A percentile compares a stretch with the other conserved stretches of the same genome.
phyloP scores from a whole-genome alignment of 2,888 invertebrate species.

The Suillia variegata region DNA sequence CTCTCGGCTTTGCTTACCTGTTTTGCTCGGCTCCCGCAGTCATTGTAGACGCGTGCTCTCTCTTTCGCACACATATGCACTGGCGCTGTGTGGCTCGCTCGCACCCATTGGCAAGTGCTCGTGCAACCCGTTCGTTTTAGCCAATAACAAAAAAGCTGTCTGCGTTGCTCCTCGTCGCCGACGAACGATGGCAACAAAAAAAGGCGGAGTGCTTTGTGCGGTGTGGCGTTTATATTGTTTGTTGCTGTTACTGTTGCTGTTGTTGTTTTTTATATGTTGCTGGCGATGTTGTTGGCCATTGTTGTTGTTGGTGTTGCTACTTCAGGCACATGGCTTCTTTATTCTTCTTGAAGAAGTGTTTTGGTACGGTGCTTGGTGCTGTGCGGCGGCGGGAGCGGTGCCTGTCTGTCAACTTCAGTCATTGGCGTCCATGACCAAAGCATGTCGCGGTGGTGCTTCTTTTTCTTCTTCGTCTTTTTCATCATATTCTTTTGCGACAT shows the following conservation, averaged over 20 bases:
- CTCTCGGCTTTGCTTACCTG: too few relatives aligned
- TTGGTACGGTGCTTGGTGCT: constrained; percentile 3
- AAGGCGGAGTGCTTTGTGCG: constrained; percentile 42
- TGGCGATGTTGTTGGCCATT: constrained; percentile 5
- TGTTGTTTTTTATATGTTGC: constrained; percentile 9
- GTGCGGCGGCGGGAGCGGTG: not conserved
- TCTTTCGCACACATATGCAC: too few relatives aligned
- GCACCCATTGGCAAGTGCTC: constrained; percentile 6
- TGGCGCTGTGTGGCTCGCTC: too few relatives aligned
- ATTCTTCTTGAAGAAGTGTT: too few relatives aligned
- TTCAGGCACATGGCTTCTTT: too few relatives aligned
- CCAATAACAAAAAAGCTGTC: constrained; percentile 48
- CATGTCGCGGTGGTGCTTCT: constrained; percentile 1
- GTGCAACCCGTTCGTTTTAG: constrained; percentile 41
- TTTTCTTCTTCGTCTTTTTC: too few relatives aligned
- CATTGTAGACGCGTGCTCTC: too few relatives aligned
- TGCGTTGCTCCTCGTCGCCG: constrained; percentile 32
- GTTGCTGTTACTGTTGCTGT: constrained; percentile 9
- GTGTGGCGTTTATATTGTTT: constrained; percentile 21
- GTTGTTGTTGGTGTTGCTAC: not conserved
- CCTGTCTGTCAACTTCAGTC: constrained; percentile 5
- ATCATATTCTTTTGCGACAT: too few relatives aligned
- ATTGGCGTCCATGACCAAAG: constrained; percentile 36
- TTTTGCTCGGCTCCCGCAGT: constrained; percentile 3
- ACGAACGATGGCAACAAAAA: constrained; percentile 34